Base-by-base conservation (phyloP, 1,140 invertebrate species). In the Drosophila arizonae region DNA sequence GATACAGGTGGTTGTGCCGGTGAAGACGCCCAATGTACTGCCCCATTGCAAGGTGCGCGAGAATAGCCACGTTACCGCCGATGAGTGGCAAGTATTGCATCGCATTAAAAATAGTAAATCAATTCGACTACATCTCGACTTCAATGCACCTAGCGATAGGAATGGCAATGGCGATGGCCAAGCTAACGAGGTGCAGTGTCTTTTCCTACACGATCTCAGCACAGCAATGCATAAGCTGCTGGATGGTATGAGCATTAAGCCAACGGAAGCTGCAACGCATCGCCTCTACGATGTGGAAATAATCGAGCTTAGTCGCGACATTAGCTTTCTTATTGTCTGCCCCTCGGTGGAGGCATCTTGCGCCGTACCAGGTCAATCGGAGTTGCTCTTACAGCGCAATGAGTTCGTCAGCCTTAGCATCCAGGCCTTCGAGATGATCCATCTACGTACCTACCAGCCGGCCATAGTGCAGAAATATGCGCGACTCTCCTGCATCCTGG, bases 21-120 rank as follows among this genome's bases (percentile, higher is more conserved):
- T 96, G 36, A 96, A 97, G 86, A 95, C 96, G 0, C 98, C 98
- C 9, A 99, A 98, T 92, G 96, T 98, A 71, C 93, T 99, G 73
- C 98, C 98, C 3, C 96, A 98, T 92, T 96, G 95, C 65, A 97
- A 98, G 92, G 95, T 99, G 52, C 93, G 98, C 57, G 97, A 98
- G 76, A 99, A 99, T 93, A 96, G 98, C 3, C 98, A 99, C 91
- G 97, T 99, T 0, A 98, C 98, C 15, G 96, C 95, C 21, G 97
- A 99, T 90, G 97, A 99, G 92, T 98, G 97, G 97, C 95, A 97
- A 73, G 95, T 95, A 73, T 91, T 97, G 1, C 95, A 95, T 93
- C 85, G 79, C 62, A 57, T 21, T n/a, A 56, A 33, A 2, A 17
- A 73, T 0, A 93, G 36, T 13, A 39, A 39, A 50, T 69, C 93